These are phyloP conservation scores for Lordiphosa mommai DNA, from an alignment of 1,140 invertebrate genomes.

Conservation along the genomic window DNA sequence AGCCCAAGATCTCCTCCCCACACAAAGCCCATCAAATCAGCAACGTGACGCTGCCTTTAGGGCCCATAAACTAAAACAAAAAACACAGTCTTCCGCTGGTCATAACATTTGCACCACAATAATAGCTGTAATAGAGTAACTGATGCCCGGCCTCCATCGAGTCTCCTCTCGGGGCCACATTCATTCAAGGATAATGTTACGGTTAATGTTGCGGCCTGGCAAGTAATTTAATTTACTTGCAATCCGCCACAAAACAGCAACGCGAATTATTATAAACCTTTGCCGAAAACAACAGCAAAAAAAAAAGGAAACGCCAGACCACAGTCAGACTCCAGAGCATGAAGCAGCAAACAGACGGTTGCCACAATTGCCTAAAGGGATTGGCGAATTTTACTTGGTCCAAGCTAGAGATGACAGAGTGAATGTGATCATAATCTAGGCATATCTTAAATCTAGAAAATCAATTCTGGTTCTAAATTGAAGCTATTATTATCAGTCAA, in stretches of 20 bases:
- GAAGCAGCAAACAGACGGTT: slow-evolving; percentile 5
- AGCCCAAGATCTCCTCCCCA: slow-evolving; percentile 23
- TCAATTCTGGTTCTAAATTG: background rate
- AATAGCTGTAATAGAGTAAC: slow-evolving; percentile 58
- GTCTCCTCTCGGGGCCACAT: slow-evolving; percentile 10
- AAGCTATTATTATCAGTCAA: background rate
- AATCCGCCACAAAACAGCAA: slow-evolving; percentile 38
- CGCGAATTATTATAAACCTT: slow-evolving; percentile 46
- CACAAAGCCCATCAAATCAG: slow-evolving; percentile 62
- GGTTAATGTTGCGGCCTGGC: slow-evolving; percentile 42
- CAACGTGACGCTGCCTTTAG: slow-evolving; percentile 70
- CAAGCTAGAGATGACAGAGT: slow-evolving; percentile 33
- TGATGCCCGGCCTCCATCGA: slow-evolving; percentile 28
- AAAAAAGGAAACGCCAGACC: slow-evolving; percentile 11
- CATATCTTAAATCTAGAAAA: background rate
- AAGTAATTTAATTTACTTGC: slow-evolving; percentile 63
- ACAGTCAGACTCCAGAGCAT: slow-evolving; percentile 21
- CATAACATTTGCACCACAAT: slow-evolving; percentile 74
- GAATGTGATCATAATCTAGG: background rate
- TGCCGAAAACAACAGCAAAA: slow-evolving; percentile 22
- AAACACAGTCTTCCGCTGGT: background rate
- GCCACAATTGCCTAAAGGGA: slow-evolving; percentile 12
- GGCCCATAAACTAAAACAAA: slow-evolving; percentile 17
- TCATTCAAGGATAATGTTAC: slow-evolving; percentile 71
- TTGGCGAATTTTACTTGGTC: slow-evolving; percentile 22